These are phyloP conservation scores for Erythrocercus mccallii DNA, from an alignment of 2,113 vertebrate species.

Conservation along the genomic window DNA sequence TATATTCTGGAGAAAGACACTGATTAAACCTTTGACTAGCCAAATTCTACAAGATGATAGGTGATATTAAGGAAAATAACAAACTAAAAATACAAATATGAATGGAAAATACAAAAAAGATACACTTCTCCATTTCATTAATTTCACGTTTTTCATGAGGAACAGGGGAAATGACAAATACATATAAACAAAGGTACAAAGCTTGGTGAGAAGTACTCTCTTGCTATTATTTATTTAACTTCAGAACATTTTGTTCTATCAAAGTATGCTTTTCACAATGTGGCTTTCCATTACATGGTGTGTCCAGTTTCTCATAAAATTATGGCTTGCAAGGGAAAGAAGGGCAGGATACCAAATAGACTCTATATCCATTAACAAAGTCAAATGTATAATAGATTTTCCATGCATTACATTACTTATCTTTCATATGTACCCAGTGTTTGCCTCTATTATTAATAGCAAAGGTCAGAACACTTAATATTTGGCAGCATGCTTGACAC, in stretches of 20 bases:
- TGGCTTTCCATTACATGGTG: background rate
- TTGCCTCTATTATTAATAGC: slow-evolving; percentile 41
- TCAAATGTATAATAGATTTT: background rate
- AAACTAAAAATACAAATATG: background rate
- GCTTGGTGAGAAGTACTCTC: background rate
- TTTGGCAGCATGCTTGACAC: slow-evolving; percentile 26
- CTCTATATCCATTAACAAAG: background rate
- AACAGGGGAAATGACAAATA: background rate
- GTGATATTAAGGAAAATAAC: background rate
- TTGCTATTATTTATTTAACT: background rate
- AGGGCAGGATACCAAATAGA: background rate
- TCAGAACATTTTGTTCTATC: background rate
- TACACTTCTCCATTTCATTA: background rate
- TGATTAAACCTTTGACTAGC: background rate
- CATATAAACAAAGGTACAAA: background rate
- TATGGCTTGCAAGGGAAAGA: background rate
- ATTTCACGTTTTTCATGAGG: background rate
- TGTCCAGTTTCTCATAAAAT: background rate
- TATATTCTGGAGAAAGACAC: background rate
- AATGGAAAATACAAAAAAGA: background rate
- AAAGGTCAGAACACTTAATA: slow-evolving; percentile 64
- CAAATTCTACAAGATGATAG: background rate
- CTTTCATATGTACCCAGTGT: background rate
- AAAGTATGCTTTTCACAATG: background rate
- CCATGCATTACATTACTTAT: background rate